Conservation (phyloP, 2,888 invertebrate species). For the Xanthorhoe designata region DNA sequence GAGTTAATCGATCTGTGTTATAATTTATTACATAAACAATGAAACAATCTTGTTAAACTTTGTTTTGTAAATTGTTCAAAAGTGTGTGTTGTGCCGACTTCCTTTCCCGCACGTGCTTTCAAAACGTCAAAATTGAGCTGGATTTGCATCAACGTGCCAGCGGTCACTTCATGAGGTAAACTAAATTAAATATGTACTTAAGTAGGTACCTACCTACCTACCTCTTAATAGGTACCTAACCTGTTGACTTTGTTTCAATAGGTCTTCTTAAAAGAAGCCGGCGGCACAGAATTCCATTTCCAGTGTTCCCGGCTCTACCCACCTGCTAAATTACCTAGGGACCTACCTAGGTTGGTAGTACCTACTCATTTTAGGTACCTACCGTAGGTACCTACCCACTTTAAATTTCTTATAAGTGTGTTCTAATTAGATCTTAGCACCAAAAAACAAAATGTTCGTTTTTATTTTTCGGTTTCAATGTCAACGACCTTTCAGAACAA, state of each 20-base stretch:
- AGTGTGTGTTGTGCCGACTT: constrained; percentile 65
- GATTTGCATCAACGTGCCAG: constrained; percentile 91
- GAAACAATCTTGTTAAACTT: constrained; percentile 54
- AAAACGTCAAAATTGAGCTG: constrained; percentile 89
- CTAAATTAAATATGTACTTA: too few species aligned
- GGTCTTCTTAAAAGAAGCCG: not conserved
- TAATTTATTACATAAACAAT: constrained; percentile 59
- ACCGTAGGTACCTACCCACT: too few species aligned
- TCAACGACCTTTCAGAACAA: constrained; percentile 45
- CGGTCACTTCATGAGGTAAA: constrained; percentile 91
- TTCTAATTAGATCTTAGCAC: too few species aligned
- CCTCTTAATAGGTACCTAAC: too few species aligned
- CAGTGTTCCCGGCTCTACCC: too few species aligned
- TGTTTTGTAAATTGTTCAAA: constrained; percentile 35
- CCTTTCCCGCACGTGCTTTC: constrained; percentile 54
- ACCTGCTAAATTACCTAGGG: too few species aligned
- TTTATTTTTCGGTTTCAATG: constrained; percentile 38
- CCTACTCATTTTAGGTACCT: too few species aligned
- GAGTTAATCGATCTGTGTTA: constrained; percentile 65
- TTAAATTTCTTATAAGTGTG: too few species aligned
- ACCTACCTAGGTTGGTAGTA: too few species aligned
- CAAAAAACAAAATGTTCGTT: not conserved
- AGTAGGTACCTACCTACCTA: too few species aligned
- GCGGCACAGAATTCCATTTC: too few species aligned
- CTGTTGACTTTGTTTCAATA: not conserved